These are phyloP conservation scores for Rhagologus leucostigma DNA, from an alignment of 2,113 vertebrate species.

Conservation along the genomic window DNA sequence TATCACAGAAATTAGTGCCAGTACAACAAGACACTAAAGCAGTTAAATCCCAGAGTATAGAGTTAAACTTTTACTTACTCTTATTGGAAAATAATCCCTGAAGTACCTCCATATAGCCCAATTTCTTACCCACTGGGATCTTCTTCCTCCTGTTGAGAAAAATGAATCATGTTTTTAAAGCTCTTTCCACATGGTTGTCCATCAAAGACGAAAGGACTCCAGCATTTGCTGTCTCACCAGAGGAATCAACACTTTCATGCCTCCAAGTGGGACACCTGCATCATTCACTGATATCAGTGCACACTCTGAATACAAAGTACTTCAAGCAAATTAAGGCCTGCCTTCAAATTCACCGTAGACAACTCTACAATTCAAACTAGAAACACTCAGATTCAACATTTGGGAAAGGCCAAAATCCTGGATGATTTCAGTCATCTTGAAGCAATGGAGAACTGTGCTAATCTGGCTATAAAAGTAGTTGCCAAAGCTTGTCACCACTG, in stretches of 20 bases:
- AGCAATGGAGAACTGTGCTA: not conserved
- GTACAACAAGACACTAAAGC: not conserved
- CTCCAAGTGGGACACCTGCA: not conserved
- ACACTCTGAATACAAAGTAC: not conserved
- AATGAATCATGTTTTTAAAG: not conserved
- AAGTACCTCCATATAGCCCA: slow-evolving; percentile 96
- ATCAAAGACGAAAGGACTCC: not conserved
- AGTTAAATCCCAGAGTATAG: not conserved
- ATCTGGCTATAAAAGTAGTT: not conserved
- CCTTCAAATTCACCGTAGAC: not conserved
- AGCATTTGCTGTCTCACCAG: not conserved
- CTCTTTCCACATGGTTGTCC: not conserved
- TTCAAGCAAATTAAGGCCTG: not conserved
- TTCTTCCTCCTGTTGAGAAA: slow-evolving; percentile 83
- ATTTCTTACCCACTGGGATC: slow-evolving; percentile 92
- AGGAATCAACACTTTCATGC: not conserved
- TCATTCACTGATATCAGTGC: not conserved
- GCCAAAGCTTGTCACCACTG: not conserved
- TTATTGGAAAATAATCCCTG: slow-evolving; percentile 93
- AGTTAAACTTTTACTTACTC: slow-evolving; percentile 73
- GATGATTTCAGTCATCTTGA: not conserved
- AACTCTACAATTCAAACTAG: not conserved
- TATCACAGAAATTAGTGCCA: not conserved
- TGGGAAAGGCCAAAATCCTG: not conserved
- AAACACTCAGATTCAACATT: not conserved